A percentile compares a stretch with the other conserved stretches of the same genome.
Conservation (phyloP, 1,140 invertebrate genomes). For the Goniozus legneri region DNA sequence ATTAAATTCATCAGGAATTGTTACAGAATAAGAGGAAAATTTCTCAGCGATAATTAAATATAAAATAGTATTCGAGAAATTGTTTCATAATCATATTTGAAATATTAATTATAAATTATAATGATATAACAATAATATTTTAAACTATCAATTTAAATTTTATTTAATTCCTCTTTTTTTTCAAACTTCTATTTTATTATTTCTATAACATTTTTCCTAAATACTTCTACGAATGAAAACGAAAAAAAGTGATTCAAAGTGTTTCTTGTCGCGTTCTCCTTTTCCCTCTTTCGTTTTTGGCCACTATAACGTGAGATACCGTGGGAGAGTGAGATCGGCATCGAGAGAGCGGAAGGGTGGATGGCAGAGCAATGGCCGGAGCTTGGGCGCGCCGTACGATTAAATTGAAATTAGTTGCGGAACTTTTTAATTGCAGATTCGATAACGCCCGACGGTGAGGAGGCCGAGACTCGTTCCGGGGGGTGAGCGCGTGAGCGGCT, state of each 20-base stretch:
- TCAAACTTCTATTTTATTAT: too few species aligned
- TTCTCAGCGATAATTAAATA: too few species aligned
- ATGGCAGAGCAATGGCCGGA: constrained; percentile 17
- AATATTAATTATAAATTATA: too few species aligned
- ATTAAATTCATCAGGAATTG: too few species aligned
- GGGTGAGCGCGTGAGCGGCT: constrained; percentile 8
- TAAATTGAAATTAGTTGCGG: constrained; percentile 49
- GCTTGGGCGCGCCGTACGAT: constrained; percentile 30
- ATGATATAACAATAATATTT: too few species aligned
- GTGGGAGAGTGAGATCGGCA: neutral
- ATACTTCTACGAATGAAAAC: too few species aligned
- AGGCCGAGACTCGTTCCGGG: constrained; percentile 7
- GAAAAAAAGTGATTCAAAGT: neutral
- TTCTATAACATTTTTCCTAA: too few species aligned
- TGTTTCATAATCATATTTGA: too few species aligned
- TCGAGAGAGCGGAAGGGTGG: constrained; percentile 9
- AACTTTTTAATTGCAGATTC: constrained; percentile 52
- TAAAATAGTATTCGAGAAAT: too few species aligned
- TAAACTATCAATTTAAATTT: too few species aligned
- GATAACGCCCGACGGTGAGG: constrained; percentile 29
- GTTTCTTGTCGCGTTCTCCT: neutral
- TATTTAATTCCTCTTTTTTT: too few species aligned
- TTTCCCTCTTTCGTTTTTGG: neutral
- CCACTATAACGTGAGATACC: neutral
- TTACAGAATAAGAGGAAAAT: too few species aligned